Conservation (phyloP, 2,888 invertebrate species). For the Lagria hirta region DNA sequence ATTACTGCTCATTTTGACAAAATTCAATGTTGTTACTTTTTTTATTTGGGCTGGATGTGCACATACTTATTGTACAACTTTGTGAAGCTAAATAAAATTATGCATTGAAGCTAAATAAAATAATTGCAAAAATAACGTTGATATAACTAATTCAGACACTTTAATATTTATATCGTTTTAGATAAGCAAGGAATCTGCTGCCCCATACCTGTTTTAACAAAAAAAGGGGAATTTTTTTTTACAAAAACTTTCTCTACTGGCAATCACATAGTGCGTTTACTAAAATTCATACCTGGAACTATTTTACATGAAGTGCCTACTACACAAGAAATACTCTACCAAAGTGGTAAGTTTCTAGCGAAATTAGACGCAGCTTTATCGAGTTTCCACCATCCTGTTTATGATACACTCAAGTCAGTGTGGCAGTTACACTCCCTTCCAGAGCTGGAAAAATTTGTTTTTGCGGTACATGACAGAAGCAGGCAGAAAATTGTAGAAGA, state of each 20-base stretch:
- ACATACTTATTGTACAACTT: too few relatives aligned
- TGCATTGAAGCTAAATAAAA: conserved; percentile 1
- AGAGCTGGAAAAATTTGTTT: conserved; percentile 68
- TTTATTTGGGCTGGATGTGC: too few relatives aligned
- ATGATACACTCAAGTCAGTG: conserved; percentile 64
- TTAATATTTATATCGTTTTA: conserved; percentile 45
- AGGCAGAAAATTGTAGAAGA: conserved; percentile 62
- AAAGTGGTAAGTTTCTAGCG: conserved; percentile 73
- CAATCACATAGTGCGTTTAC: conserved; percentile 69
- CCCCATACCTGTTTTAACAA: conserved; percentile 71
- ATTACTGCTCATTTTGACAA: too few relatives aligned
- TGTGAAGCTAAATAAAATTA: conserved; percentile 1
- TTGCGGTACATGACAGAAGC: conserved; percentile 65
- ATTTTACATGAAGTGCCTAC: conserved; percentile 65
- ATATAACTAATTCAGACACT: not conserved
- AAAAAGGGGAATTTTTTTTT: conserved; percentile 8
- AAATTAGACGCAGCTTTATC: conserved; percentile 66
- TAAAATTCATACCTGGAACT: conserved; percentile 75
- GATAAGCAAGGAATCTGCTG: conserved; percentile 65
- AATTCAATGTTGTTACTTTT: too few relatives aligned
- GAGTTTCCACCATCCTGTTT: conserved; percentile 70
- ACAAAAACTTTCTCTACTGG: conserved; percentile 50
- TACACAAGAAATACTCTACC: conserved; percentile 64
- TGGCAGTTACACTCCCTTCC: conserved; percentile 78
- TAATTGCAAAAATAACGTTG: not conserved